Base-by-base conservation (phyloP, 2,113 vertebrate genomes). In the Trematocara variabile region DNA sequence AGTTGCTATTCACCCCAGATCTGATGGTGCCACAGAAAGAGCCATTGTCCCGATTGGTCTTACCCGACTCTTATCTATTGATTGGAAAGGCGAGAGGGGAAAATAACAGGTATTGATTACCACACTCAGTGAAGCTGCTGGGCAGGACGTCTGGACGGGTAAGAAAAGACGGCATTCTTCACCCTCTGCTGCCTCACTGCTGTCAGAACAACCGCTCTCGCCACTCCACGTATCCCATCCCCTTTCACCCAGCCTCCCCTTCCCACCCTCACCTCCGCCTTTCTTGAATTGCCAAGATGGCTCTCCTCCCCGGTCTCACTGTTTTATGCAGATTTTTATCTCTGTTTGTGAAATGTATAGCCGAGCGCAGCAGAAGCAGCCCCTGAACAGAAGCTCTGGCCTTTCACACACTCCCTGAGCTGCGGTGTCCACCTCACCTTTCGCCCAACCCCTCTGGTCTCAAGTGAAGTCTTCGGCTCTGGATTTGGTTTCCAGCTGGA, bases 51-150 rank as follows among this genome's bases (percentile, higher is more conserved):
- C 0, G 9, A 25, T 90, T 80, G 92, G 91, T 94, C 86, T 91
- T 93, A 92, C 77, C 73, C 83, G 12, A 18, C 88, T 91, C 95
- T 95, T 95, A 95, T 94, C 94, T 96, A 95, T 95, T 96, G 94
- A 96, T 96, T 96, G 93, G 95, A 93, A 95, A 95, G 93, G 63
- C 2, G 83, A 93, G 92, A 92, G 88, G 88, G 86, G 85, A 88
- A 93, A 95, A 95, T 93, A 92, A 88, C 90, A 7, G 93, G 95
- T 94, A 95, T 95, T 95, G 94, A 95, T 95, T 95, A 91, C 94
- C 82, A 78, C 84, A n/a, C 58, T 83, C 88, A 92, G 88, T 92
- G 93, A 90, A 84, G 86, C 75, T 55, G 91, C 88, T 55, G 88
- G 91, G 91, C 89, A 91, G 79, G 78, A 90, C 82, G 91, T 94